A percentile compares a stretch with the other conserved stretches of the same genome.
These are phyloP conservation scores for Palythoa grandis DNA, from an alignment of 92 coral and sea anemone genomes.

Conservation along the genomic window DNA sequence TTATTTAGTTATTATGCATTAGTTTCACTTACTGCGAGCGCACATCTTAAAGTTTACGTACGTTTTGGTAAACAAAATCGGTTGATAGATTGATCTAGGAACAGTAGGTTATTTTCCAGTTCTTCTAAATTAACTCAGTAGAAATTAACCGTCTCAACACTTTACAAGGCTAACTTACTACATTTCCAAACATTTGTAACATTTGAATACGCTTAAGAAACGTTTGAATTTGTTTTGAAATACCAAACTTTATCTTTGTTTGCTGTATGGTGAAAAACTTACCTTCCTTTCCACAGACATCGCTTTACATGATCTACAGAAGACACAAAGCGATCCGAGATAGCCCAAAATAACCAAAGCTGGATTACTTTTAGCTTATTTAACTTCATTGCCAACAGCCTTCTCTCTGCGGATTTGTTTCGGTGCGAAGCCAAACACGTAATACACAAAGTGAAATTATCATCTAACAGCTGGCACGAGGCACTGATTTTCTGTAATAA, in stretches of 20 bases:
- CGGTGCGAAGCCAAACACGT: constrained; percentile 20
- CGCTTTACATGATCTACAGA: background rate
- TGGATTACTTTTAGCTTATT: constrained; percentile 11
- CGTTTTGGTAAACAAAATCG: constrained; percentile 12
- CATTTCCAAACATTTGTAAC: background rate
- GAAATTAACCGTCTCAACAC: background rate
- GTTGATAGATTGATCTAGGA: background rate
- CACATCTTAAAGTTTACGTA: background rate
- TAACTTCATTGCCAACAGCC: background rate
- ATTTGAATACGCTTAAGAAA: background rate
- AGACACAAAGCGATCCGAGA: background rate
- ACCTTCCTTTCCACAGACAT: constrained; percentile 38
- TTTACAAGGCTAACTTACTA: background rate
- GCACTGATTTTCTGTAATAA: constrained; percentile 45
- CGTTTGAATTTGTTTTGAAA: background rate
- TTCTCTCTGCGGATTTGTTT: constrained; percentile 12
- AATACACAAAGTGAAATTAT: constrained; percentile 31
- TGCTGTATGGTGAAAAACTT: background rate
- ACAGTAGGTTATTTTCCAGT: background rate
- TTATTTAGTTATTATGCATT: background rate
- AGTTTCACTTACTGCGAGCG: background rate
- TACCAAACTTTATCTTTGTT: background rate
- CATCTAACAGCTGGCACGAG: constrained; percentile 67
- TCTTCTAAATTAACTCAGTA: background rate
- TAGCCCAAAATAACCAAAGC: background rate